These are phyloP conservation scores for Iselma pallidipennis DNA, from an alignment of 2,888 invertebrate genomes.

Conservation along the genomic window DNA sequence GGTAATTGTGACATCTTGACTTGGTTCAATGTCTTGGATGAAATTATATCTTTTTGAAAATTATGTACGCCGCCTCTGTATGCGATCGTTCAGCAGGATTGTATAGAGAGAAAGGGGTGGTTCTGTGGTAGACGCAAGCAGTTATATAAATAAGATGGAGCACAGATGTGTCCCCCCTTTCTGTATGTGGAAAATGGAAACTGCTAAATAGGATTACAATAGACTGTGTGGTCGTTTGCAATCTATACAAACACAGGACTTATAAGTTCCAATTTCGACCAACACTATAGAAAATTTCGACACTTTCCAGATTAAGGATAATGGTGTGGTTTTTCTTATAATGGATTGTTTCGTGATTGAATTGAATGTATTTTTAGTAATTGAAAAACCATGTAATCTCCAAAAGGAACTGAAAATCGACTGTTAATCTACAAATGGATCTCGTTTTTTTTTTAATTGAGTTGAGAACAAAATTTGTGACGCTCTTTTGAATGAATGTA, in stretches of 20 bases:
- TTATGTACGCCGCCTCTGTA: not conserved
- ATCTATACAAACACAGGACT: not conserved
- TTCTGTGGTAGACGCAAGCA: slow-evolving; percentile 22
- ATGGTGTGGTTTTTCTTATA: slow-evolving; percentile 27
- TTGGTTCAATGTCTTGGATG: no score
- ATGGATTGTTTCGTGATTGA: slow-evolving; percentile 37
- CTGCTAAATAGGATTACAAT: slow-evolving; percentile 37
- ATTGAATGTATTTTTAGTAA: slow-evolving; percentile 22
- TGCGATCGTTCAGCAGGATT: not conserved
- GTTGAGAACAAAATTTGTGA: no score
- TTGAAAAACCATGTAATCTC: no score
- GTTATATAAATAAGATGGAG: slow-evolving; percentile 41
- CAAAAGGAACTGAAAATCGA: no score
- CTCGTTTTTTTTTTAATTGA: no score
- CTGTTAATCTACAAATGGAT: no score
- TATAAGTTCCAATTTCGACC: slow-evolving; percentile 6
- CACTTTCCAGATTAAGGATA: slow-evolving; percentile 28
- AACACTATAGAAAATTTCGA: slow-evolving; percentile 33
- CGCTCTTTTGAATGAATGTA: no score
- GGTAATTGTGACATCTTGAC: no score
- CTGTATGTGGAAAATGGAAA: slow-evolving; percentile 14
- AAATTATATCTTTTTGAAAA: no score
- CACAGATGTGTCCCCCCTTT: slow-evolving; percentile 36
- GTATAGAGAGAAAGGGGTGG: slow-evolving; percentile 9
- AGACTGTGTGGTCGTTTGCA: slow-evolving; percentile 17